These are phyloP conservation scores for Eospalax fontanierii DNA, from an alignment of 2,797 vertebrate species.

Conservation along the genomic window DNA sequence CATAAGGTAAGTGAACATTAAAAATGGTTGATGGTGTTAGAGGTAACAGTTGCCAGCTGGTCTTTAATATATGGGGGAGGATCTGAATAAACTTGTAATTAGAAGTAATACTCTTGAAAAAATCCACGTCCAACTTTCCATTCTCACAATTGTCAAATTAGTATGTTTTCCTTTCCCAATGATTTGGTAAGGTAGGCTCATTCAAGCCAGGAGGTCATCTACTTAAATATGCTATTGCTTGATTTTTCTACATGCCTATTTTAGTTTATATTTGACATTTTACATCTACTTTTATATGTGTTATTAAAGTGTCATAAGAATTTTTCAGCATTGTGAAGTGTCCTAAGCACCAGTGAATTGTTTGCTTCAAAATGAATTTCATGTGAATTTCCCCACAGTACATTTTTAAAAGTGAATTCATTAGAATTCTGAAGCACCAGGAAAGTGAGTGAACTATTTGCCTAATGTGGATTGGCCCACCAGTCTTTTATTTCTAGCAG, in stretches of 20 bases:
- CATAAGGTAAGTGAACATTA: constrained; percentile 94
- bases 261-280: constrained; percentile 54
- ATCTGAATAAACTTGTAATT: constrained; percentile 12
- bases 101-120: not conserved
- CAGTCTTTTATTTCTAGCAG: not conserved
- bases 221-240: constrained; percentile 48
- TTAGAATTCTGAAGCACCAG: not conserved
- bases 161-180: not conserved
- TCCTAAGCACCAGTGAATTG: constrained; percentile 39
- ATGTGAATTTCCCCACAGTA: constrained; percentile 12
- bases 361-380: constrained; percentile 46
- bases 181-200: not conserved
- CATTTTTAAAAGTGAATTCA: not conserved
- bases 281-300: constrained; percentile 27
- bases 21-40: not conserved
- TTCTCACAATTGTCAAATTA: constrained; percentile 18
- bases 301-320: constrained; percentile 14
- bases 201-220: constrained; percentile 11
- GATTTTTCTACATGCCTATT: constrained; percentile 17
- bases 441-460: not conserved
- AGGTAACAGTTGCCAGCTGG: not conserved
- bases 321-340: not conserved
- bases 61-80: not conserved
- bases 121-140: not conserved
- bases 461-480: constrained; percentile 3